A percentile compares a stretch with the other conserved stretches of the same genome.
These are phyloP conservation scores for Heliconius ismenius DNA, from an alignment of 2,888 invertebrate species.

Conservation along the genomic window DNA sequence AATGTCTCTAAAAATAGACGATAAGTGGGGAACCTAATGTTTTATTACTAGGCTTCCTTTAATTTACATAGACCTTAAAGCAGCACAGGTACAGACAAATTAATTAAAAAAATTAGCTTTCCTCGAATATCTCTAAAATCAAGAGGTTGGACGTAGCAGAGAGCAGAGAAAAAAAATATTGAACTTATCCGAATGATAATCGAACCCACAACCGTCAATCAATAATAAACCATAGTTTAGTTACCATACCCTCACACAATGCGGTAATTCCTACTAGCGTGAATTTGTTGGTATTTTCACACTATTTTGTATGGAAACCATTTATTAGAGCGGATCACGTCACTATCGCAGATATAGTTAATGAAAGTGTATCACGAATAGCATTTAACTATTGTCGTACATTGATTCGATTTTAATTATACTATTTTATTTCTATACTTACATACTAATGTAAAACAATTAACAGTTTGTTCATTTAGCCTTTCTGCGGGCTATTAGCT, in stretches of 20 bases:
- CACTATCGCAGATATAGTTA: conserved; percentile 33
- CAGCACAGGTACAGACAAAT: accelerated
- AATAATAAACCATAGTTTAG: no score
- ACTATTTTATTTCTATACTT: neutral
- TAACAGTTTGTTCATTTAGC: no score
- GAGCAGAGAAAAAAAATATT: neutral
- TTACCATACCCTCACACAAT: neutral
- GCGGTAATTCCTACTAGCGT: neutral
- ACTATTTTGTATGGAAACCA: conserved; percentile 27
- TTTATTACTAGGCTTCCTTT: no score
- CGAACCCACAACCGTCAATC: neutral
- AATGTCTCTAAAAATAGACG: no score
- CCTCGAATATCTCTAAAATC: no score
- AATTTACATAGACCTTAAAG: no score
- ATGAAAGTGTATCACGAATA: conserved; percentile 40
- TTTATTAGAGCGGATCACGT: conserved; percentile 37
- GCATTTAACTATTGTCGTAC: neutral
- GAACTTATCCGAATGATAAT: neutral
- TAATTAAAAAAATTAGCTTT: no score
- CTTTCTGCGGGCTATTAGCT: no score
- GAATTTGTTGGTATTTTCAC: conserved; percentile 17
- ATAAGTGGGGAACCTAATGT: no score
- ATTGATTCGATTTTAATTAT: neutral
- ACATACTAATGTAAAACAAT: neutral
- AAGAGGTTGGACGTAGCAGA: no score